Conservation (phyloP, 2,113 vertebrate species). For the Lycocorax pyrrhopterus region DNA sequence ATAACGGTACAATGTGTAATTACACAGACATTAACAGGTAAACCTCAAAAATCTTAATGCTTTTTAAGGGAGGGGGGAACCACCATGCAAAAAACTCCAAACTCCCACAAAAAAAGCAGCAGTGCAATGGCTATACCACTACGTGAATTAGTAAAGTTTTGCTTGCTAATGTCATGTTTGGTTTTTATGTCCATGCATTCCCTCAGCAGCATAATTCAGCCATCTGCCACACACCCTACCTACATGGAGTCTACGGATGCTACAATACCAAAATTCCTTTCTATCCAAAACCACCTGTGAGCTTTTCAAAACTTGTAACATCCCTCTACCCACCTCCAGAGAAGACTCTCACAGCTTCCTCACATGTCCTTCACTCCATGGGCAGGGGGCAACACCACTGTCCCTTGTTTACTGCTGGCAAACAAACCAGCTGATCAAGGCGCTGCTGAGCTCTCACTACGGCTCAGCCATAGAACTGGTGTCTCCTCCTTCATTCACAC, state of each 20-base stretch:
- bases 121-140: neutral
- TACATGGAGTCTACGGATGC: accelerated
- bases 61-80: neutral
- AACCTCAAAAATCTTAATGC: neutral
- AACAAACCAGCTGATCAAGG: neutral
- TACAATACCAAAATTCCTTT: neutral
- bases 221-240: neutral
- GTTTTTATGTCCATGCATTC: neutral
- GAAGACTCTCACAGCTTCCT: neutral
- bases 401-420: neutral
- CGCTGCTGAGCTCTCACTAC: neutral
- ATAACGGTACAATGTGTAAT: neutral
- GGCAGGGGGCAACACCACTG: neutral
- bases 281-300: neutral
- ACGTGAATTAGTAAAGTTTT: neutral
- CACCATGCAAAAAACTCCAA: neutral
- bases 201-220: neutral
- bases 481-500: neutral
- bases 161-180: accelerated
- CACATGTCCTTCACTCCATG: accelerated
- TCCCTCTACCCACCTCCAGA: neutral
- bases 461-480: neutral
- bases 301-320: neutral
- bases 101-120: no score
- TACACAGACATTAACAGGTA: neutral